A percentile compares a stretch with the other conserved stretches of the same genome.
Conservation (phyloP, 2,797 vertebrate genomes). For the Neosilurus mollespiculum region DNA sequence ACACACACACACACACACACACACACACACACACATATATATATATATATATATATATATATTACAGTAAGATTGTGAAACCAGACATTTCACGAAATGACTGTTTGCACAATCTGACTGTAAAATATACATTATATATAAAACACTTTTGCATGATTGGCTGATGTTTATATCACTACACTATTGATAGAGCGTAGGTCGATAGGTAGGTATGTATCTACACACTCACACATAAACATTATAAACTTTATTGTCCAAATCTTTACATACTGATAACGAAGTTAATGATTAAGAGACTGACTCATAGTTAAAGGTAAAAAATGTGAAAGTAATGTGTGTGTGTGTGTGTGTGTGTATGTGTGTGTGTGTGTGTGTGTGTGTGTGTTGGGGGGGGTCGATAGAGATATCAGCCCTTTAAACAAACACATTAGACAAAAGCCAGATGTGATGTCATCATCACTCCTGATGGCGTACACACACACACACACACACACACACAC, state of each 20-base stretch:
- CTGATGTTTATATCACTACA: too few species aligned
- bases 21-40: background rate
- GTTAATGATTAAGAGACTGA: conserved; percentile 16
- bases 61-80: too few species aligned
- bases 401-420: background rate
- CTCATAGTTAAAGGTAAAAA: background rate
- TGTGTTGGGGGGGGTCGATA: background rate
- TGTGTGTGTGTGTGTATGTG: background rate
- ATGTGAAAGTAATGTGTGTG: background rate
- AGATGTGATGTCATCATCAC: background rate
- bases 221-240: background rate
- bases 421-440: background rate
- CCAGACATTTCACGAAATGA: too few species aligned
- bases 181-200: too few species aligned
- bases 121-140: too few species aligned
- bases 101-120: too few species aligned
- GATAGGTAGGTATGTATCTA: too few species aligned
- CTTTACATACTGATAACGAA: background rate
- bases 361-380: conserved; percentile 1
- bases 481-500: background rate
- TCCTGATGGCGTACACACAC: background rate
- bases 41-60: too few species aligned
- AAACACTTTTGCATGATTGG: too few species aligned
- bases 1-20: conserved; percentile 10
- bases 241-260: background rate